A percentile compares a stretch with the other conserved stretches of the same genome.
Evolutionary conservation across 2,888 invertebrate species (phyloP).

Genomic region (Myopa testacea): DNA sequence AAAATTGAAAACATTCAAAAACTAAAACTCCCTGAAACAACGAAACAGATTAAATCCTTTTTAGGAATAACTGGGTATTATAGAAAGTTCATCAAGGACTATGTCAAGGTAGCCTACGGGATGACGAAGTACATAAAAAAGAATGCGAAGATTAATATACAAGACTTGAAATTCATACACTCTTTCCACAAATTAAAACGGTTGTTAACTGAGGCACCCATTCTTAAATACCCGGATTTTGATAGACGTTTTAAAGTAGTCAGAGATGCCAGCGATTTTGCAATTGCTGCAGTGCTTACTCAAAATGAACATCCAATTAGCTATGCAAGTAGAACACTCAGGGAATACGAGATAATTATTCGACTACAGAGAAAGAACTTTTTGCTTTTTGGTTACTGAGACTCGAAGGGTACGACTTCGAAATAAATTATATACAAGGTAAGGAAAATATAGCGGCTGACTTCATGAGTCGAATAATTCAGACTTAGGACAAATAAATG

Average conservation of each 20-base stretch:
- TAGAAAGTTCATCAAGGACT: slow-evolving; percentile 37
- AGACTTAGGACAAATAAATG: too few species aligned
- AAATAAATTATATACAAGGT: too few species aligned
- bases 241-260: slow-evolving; percentile 35
- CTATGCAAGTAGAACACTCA: slow-evolving; percentile 53
- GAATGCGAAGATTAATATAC: slow-evolving; percentile 18
- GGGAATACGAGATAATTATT: slow-evolving; percentile 51
- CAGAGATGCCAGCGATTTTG: slow-evolving; percentile 42
- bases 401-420: too few species aligned
- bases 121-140: slow-evolving; percentile 40
- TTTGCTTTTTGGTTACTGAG: too few species aligned
- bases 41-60: slow-evolving; percentile 34
- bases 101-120: slow-evolving; percentile 36
- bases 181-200: slow-evolving; percentile 31
- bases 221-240: too few species aligned
- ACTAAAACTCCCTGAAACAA: slow-evolving; percentile 40
- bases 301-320: slow-evolving; percentile 44
- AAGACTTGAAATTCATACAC: slow-evolving; percentile 23
- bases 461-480: too few species aligned
- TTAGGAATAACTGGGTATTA: slow-evolving; percentile 36
- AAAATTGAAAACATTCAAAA: background rate
- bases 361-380: slow-evolving; percentile 53
- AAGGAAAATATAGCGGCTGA: too few species aligned
- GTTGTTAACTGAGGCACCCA: slow-evolving; percentile 26
- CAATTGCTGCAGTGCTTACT: slow-evolving; percentile 33